Base-by-base conservation (phyloP, 2,888 invertebrate species). In the Lydus trimaculatus region DNA sequence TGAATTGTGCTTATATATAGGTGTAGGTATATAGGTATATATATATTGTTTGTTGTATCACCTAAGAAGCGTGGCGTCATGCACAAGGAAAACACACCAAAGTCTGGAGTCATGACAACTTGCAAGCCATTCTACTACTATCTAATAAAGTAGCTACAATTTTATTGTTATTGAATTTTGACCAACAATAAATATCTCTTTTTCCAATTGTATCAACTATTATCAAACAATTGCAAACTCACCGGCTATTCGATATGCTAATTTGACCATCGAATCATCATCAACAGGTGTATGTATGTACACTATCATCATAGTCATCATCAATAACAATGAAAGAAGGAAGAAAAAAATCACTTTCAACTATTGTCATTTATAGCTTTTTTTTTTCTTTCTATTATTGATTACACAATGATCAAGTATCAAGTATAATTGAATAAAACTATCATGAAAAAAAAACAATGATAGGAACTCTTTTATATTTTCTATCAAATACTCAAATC, bases 81-180 rank as follows among this genome's bases (percentile, higher is more conserved):
- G 83, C 83, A 82, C 82, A 81, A 84, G 81, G 81, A 84, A 84
- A 83, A 81, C 81, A 82, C 76, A 77, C 81, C 83, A 83, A 78
- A 82, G 74, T 82, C 80, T 81, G 79, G 79, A 84, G 84, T 85
- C 85, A 85, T 84, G 83, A 83, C 83, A 83, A 84, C 84, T 85
- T 84, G 85, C 84, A 84, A 81, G 76, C 75, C 67, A 67, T 67
- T 67, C 67, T 58, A 52, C 43, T 43, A 52, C 23, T 23, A 23
- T 52, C 68, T n/a, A n/a, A 67, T 71, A 67, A 71, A 71, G 67
- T 72, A 69, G 69, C 69, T 65, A 66, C 64, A 73, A 73, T 52
- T 52, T 52, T 52, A 23, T 73, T 77, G 73, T 70, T 75, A 72
- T 72, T 66, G 70, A 72, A 72, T 72, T 70, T 69, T 70, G 52